Conservation (phyloP, 1,140 invertebrate species). For the Schlechtendalia chinensis region DNA sequence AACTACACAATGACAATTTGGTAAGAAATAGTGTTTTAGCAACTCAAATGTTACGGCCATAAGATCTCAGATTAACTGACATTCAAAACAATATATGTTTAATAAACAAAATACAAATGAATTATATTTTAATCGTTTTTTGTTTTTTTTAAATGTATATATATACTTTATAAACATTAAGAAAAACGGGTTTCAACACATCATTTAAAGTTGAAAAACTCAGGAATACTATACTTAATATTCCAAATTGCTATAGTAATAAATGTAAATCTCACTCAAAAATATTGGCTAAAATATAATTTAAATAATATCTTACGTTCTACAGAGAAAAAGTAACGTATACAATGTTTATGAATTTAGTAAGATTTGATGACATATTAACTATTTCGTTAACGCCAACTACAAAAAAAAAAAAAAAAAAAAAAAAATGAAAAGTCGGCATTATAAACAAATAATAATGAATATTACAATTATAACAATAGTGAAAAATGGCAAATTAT, state of each 20-base stretch:
- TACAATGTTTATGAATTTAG: not conserved
- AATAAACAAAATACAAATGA: slow-evolving; percentile 38
- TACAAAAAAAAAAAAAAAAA: too few species aligned
- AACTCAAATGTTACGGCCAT: not conserved
- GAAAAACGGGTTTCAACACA: not conserved
- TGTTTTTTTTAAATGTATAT: too few species aligned
- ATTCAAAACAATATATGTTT: slow-evolving; percentile 15
- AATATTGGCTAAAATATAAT: slow-evolving; percentile 3
- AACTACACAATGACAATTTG: slow-evolving; percentile 30
- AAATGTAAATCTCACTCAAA: slow-evolving; percentile 29
- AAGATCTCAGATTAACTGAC: not conserved
- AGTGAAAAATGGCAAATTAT: not conserved
- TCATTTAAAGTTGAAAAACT: not conserved
- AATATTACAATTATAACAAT: not conserved
- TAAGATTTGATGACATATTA: slow-evolving; percentile 3
- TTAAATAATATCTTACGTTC: not conserved
- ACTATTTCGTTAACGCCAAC: not conserved
- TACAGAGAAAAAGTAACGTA: not conserved
- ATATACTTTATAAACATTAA: slow-evolving; percentile 2
- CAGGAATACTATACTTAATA: slow-evolving; percentile 35
- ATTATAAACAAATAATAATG: not conserved
- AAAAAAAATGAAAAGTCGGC: not conserved
- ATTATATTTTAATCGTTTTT: not conserved
- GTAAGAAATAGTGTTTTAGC: slow-evolving; percentile 28
- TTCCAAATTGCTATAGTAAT: not conserved